Evolutionary conservation across 2,888 invertebrate species (phyloP), one percentile per base, ranked within the genome.

Genomic region (Teinopalpus imperialis): DNA sequence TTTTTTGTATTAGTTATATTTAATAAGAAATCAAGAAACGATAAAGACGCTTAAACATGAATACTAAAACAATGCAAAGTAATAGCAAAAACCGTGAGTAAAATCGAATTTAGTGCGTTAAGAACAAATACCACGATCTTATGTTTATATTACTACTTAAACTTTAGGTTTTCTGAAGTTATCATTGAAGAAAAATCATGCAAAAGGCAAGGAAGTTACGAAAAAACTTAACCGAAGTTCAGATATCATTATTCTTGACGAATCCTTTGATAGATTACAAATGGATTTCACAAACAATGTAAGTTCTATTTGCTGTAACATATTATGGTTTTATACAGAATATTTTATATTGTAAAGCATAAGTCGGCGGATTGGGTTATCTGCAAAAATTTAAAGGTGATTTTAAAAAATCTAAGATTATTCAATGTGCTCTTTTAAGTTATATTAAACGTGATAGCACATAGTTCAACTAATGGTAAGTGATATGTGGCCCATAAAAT

Each of bases 171-270:
- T 76, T 60, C 42, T 66, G 9, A 80, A 80, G 56, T 63, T 88
- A 21, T 79, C 85, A 2, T 43, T 87, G 41, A 87, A 79, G 69
- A 88, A 83, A 69, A 81, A 75, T 34, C 71, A 57, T 29, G 13
- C 52, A n/a, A 71, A 70, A 56, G 40, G 51, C 3, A 59, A 60
- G 16, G 57, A 69, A 32, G 66, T 70, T 27, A 36, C 41, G 1
- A 68, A 61, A 41, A 74, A 73, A 56, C 16, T 40, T 1, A 70
- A 75, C 37, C 62, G 64, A 16, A 77, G 69, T 55, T 73, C 80
- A 0, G 82, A 82, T 59, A 61, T 83, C 9, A 70, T 81, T 21
- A 52, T 81, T 48, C 57, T 87, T 46, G 86, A 88, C 57, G 86
- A 87, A 43, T 80, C 86, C 6, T 81, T 80, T 56, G 87, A 86